Conservation (phyloP, 2,888 invertebrate species). For the Sepioteuthis lessoniana region DNA sequence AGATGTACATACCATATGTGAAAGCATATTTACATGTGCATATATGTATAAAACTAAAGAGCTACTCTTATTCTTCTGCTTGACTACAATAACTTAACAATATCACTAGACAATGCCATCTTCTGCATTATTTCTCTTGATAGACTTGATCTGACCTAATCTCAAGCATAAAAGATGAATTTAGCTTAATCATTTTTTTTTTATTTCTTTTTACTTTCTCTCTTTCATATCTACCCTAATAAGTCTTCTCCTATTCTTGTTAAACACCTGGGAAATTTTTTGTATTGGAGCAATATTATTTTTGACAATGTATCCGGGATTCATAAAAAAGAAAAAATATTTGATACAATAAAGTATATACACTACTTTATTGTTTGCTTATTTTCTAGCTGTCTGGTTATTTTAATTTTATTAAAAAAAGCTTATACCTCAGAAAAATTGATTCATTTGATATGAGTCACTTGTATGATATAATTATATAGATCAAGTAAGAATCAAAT, state of each 20-base stretch:
- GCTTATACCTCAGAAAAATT: neutral
- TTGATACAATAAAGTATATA: neutral
- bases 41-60: neutral
- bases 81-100: neutral
- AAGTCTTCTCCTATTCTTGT: too few species aligned
- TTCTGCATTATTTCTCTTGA: neutral
- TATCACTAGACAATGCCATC: neutral
- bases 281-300: too few species aligned
- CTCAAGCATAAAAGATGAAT: neutral
- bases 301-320: too few species aligned
- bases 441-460: neutral
- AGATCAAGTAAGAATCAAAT: too few species aligned
- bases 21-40: neutral
- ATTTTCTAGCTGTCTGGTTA: neutral
- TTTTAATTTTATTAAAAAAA: too few species aligned
- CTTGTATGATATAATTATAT: neutral
- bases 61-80: neutral
- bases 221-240: neutral
- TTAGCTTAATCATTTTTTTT: neutral
- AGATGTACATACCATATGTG: too few species aligned
- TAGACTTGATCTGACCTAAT: neutral
- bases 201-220: neutral
- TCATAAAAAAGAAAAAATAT: neutral
- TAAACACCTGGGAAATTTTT: too few species aligned
- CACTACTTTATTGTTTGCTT: neutral